Percentiles rank a stretch among this genome's conserved stretches.
phyloP scores from a whole-genome alignment of 2,797 vertebrate genomes.

The Manis pentadactyla region DNA sequence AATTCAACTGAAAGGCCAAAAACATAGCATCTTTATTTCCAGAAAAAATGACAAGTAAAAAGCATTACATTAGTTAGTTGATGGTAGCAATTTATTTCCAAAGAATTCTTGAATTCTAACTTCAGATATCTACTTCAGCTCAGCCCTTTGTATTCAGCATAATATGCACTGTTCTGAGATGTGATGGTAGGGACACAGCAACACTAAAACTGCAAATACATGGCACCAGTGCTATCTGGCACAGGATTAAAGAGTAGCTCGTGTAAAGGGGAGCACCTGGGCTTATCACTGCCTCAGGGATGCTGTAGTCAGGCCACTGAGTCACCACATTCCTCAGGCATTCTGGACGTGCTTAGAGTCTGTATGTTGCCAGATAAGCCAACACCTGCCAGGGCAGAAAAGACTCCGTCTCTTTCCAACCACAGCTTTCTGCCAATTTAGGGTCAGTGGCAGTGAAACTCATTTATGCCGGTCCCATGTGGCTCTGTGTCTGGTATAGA shows the following conservation, averaged over 20 bases:
- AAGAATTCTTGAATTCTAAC: not conserved
- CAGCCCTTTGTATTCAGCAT: not conserved
- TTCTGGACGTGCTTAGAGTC: not conserved
- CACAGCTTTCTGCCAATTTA: not conserved
- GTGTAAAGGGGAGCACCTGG: not conserved
- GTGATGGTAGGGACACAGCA: not conserved
- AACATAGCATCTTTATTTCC: not conserved
- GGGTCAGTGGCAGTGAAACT: not conserved
- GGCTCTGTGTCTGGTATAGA: conserved; percentile 19
- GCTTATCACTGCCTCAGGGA: no score
- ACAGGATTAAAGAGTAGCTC: not conserved
- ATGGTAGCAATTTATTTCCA: not conserved
- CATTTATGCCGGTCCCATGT: not conserved
- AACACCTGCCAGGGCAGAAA: not conserved
- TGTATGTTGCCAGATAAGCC: not conserved
- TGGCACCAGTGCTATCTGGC: not conserved
- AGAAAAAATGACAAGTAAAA: not conserved
- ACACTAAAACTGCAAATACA: not conserved
- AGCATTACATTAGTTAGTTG: not conserved
- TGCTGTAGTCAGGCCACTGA: not conserved
- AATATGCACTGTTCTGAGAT: not conserved
- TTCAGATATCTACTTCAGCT: not conserved
- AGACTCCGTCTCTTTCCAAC: not conserved
- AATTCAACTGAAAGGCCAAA: not conserved
- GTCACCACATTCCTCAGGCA: not conserved